Evolutionary conservation across 2,113 vertebrate genomes (phyloP).

Genomic region (Elachura formosa): DNA sequence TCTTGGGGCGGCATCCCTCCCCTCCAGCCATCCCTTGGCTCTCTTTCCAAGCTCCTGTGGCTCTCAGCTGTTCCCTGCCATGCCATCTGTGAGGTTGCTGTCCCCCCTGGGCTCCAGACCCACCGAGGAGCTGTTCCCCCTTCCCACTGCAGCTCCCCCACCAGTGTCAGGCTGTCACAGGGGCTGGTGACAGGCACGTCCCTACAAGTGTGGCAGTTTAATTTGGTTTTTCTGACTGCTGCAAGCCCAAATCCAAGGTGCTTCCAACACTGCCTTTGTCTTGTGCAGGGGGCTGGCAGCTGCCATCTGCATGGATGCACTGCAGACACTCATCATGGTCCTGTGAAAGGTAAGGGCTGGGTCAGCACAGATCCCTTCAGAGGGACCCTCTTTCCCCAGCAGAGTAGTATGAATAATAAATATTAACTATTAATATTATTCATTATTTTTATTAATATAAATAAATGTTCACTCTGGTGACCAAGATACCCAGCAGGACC

Average conservation of each 20-base stretch:
- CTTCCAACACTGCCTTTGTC: background rate
- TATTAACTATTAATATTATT: no score
- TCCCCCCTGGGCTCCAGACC: background rate
- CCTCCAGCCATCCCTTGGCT: background rate
- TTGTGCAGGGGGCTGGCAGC: slow-evolving; percentile 84
- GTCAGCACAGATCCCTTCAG: background rate
- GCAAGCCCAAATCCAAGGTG: background rate
- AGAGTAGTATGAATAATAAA: accelerated
- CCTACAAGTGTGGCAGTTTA: background rate
- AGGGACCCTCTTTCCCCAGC: background rate
- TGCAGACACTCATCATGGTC: slow-evolving; percentile 89
- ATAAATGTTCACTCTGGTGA: no score
- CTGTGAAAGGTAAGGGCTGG: slow-evolving; percentile 76
- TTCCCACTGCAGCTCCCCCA: background rate
- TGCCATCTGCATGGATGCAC: slow-evolving; percentile 85
- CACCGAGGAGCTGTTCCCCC: background rate
- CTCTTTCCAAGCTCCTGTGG: background rate
- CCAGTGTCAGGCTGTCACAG: background rate
- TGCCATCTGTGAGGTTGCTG: background rate
- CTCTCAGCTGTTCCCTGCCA: background rate
- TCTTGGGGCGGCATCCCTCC: background rate
- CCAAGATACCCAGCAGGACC: background rate
- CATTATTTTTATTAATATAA: no score
- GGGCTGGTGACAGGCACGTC: background rate
- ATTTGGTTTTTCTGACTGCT: background rate